Base-by-base conservation (phyloP, 64 coral and sea anemone genomes). In the Actinia equina region DNA sequence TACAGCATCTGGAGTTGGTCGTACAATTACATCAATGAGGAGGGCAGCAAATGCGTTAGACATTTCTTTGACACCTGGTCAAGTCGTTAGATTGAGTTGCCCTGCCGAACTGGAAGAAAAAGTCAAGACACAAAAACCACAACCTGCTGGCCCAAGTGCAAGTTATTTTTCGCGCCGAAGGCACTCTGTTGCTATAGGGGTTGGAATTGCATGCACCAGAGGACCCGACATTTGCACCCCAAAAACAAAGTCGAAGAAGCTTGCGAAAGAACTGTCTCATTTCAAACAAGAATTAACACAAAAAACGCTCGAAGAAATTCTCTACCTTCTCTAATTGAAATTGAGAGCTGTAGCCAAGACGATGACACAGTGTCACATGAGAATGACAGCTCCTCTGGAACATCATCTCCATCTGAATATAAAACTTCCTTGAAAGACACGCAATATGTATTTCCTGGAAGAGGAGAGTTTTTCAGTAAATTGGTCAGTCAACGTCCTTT, bases 81-180 rank as follows among this genome's bases (percentile, higher is more conserved):
- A 84, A 22, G 22, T 84, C 1, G 82, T 60, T 0, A 51, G 49
- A 20, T 7, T 84, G 13, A 84, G 82, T 60, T 51, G 14, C 25
- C 57, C 82, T 56, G 49, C 9, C 3, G 82, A 84, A 60, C 82
- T 84, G 4, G 20, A 84, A 42, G 27, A 84, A 84, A 84, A 84
- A n/a, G 52, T 84, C 0, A 17, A 30, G 18, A 60, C 13, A 27
- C 5, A 37, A 7, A 51, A 84, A 16, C 22, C 44, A 7, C 27
- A n/a, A 56, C 37, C 49, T 15, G 37, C 11, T 18, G 27, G 27
- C 0, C 27, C 27, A 25, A 11, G 27, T 17, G 7, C 5, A 79
- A 79, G n/a, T 0, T 83, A 83, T 83, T 54, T 83, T n/a, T 54
- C 82, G 13, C 30, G 52, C 14, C 15, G 82, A 84, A 54, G 82